Base-by-base conservation (phyloP, 2,888 invertebrate species). In the Drosophila acutilabella region DNA sequence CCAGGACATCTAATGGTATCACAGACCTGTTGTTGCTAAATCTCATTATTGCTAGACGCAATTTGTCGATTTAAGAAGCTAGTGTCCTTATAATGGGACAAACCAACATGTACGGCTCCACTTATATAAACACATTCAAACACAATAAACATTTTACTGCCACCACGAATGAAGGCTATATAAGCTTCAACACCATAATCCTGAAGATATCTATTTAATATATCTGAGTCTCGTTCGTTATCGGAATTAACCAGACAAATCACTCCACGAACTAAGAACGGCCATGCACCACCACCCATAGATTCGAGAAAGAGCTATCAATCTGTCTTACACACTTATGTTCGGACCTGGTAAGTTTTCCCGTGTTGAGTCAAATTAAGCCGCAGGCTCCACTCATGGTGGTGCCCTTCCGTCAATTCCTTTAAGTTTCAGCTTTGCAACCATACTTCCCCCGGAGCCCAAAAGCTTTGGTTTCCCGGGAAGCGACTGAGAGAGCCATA, bases 191-290 rank as follows among this genome's bases (percentile, higher is more conserved):
- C 58, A 62, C 64, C 67, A 70, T 70, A 70, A 66, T 66, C 61
- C 71, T 74, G 64, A 74, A 68, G 64, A 68, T 68, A 72, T 72
- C 70, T 72, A 72, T 74, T 76, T 74, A 76, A 74, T 68, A 74
- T 61, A 66, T 74, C 76, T 73, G 93, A 93, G 94, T 94, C 94
- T 94, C 94, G 94, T 94, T 95, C 94, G 94, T 95, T 95, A 95
- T 94, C 94, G 94, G 94, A 95, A 95, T 95, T 94, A 95, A 95
- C 50, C 71, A 64, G 71, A 71, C 69, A 71, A 71, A 69, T 64
- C 60, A 64, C 52, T 26, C 26, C 26, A 26, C 26, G 26, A 26
- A 26, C 26, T 26, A 26, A 26, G 26, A 26, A 26, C 26, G 26
- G 26, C 26, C 26, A 26, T 26, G 26, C 26, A 26, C 26, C 26